Evolutionary conservation across 2,113 vertebrate species (phyloP), one percentile per base, ranked within the genome.

Genomic region (Prionailurus viverrinus): DNA sequence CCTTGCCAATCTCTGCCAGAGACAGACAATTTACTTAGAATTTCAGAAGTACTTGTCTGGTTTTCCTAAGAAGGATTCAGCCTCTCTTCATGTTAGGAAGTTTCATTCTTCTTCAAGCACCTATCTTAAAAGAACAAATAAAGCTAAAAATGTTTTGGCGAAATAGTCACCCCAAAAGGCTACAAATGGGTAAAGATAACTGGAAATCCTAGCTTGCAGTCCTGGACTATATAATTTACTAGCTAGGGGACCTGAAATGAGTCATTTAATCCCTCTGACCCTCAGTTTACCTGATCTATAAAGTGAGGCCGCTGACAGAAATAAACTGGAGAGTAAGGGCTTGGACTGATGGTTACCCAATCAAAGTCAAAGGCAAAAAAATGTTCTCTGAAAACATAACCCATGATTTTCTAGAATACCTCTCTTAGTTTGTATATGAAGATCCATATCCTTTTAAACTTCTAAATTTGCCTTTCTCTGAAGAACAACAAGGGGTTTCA

Each of bases 21-120:
- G n/a, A 87, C 5, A 97, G 21, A 74, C 19, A 63, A 39, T 81
- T 96, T 97, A 79, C 76, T 91, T 88, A 87, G 78, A 96, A 92
- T 95, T 91, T 95, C 55, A 58, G 79, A 82, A 97, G 89, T 85
- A 55, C 5, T n/a, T 80, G 16, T 65, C 41, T 76, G 33, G 0
- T 73, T 94, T 84, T 95, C 58, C 39, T 90, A 65, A 95, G 1
- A 55, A 31, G 31, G 21, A 63, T 33, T 83, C n/a, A 94, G 55
- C 3, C 13, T 48, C 19, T 96, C 25, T 86, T 92, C 58, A 53
- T 71, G 2, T 76, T 76, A 71, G 36, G 19, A 89, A 69, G 82
- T 53, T 92, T 90, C 29, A 31, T 14, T 45, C 11, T 23, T 88
- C 41, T 88, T 95, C 14, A 80, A 61, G 23, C 9, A 31, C 74